Evolutionary conservation across 1,140 invertebrate genomes (phyloP).

Genomic region (Drosophila pallidifrons): DNA sequence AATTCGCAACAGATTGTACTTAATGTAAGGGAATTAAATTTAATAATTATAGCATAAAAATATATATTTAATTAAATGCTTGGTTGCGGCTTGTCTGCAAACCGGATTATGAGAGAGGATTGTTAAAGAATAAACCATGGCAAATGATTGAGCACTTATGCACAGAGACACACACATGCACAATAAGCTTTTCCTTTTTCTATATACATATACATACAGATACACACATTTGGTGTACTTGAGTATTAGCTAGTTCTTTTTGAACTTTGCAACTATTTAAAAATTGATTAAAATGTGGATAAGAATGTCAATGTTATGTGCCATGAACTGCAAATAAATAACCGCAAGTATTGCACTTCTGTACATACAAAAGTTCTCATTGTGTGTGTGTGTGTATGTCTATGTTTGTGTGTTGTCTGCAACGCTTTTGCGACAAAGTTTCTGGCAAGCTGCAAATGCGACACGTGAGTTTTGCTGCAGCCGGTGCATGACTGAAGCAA

Average conservation of each 20-base stretch:
- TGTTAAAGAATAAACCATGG: not conserved
- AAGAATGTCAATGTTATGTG: conserved; percentile 50
- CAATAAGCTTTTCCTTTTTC: conserved; percentile 3
- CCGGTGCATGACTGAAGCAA: conserved; percentile 72
- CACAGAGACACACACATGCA: not conserved
- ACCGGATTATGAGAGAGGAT: conserved; percentile 2
- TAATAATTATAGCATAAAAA: conserved; percentile 6
- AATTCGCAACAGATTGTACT: conserved; percentile 15
- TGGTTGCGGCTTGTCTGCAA: not conserved
- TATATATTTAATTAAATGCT: conserved; percentile 34
- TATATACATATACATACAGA: not conserved
- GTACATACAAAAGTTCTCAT: conserved; percentile 1
- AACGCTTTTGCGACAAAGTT: conserved; percentile 70
- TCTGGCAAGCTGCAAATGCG: conserved; percentile 56
- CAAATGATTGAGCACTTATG: not conserved
- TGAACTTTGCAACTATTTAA: conserved; percentile 32
- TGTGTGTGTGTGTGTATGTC: conserved; percentile 20
- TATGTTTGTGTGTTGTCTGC: conserved; percentile 42
- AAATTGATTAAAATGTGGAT: conserved; percentile 61
- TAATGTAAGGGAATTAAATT: conserved; percentile 31
- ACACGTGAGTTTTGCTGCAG: conserved; percentile 72
- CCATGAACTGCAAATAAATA: conserved; percentile 54
- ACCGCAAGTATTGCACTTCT: conserved; percentile 49
- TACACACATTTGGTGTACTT: too few species aligned
- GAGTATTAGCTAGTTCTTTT: not conserved